Evolutionary conservation across 37 sponge, comb jelly and placozoan species (phyloP), one percentile per base, ranked within the genome.

Genomic region (Ephydatia muelleri): DNA sequence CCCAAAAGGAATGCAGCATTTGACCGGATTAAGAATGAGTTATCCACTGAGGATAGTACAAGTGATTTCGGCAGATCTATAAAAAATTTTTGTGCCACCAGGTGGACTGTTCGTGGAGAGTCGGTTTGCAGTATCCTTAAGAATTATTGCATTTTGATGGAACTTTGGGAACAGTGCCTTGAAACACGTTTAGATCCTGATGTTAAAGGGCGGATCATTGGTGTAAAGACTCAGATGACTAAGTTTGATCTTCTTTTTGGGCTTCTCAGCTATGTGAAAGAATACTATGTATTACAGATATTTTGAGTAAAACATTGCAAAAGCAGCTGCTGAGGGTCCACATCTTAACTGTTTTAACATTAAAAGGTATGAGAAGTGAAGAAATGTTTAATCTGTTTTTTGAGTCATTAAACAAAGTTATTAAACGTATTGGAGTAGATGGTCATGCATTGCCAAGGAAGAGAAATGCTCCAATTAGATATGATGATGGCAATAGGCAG

Each of bases 181-280:
- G 80, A 89, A 35, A 73, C 38, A 6, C 57, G 19, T 32, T 57
- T 57, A 57, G 90, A 86, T 19, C 90, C 93, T 36, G 90, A 93
- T 78, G 90, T 86, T 2, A 93, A 89, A 82, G 90, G 84, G 22
- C 71, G 93, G 37, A 82, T 92, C 3, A 82, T 92, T 79, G 93
- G 89, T 31, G 86, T 85, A 30, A 38, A 83, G 34, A 28, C 84
- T 23, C 90, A 83, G 43, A 93, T 89, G 87, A 31, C 68, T 39
- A 25, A 72, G 27, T 93, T 43, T 80, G 67, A 86, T 16, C 37
- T 93, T 5, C 47, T 84, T 29, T 93, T 93, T 86, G 93, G 93
- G 23, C 69, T 89, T 28, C n/a, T n/a, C 81, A 93, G 79, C 84
- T 93, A 3, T 89, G 87, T 83, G 86, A 89, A 43, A 70, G 83